Percentiles rank a stretch among this genome's conserved stretches.
phyloP scores from a whole-genome alignment of 2,113 vertebrate species.

The Plestiodon gilberti region DNA sequence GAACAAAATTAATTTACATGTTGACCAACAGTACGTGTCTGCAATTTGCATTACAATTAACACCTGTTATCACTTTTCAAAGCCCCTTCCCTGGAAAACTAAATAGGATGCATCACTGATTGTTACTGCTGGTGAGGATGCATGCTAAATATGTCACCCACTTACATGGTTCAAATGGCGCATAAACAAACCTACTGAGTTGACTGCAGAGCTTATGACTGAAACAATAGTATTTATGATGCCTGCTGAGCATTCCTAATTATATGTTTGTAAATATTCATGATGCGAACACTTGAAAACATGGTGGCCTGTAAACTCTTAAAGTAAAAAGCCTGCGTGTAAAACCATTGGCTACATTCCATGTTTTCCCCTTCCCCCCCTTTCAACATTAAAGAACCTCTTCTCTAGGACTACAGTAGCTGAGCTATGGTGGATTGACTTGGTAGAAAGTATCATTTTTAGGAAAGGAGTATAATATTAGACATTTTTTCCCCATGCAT shows the following conservation, averaged over 20 bases:
- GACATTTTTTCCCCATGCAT: too few relatives aligned
- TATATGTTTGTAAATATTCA: slow-evolving; percentile 33
- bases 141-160: slow-evolving; percentile 39
- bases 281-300: slow-evolving; percentile 39
- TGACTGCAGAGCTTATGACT: slow-evolving; percentile 36
- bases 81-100: slow-evolving; percentile 43
- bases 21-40: slow-evolving; percentile 60
- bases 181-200: slow-evolving; percentile 26
- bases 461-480: neutral
- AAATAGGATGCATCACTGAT: slow-evolving; percentile 40
- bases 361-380: neutral
- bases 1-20: slow-evolving; percentile 74
- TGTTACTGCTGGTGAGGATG: slow-evolving; percentile 31
- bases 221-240: slow-evolving; percentile 31
- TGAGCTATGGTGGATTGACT: slow-evolving; percentile 1
- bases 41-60: slow-evolving; percentile 65
- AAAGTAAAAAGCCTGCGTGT: neutral
- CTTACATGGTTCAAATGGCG: slow-evolving; percentile 46
- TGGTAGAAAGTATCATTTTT: neutral
- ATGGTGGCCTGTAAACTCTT: neutral
- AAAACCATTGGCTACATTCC: neutral
- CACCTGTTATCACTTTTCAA: slow-evolving; percentile 63
- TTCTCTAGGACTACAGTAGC: slow-evolving; percentile 22
- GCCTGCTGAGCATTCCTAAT: slow-evolving; percentile 39
- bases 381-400: neutral